Base-by-base conservation (phyloP, 2,797 vertebrate genomes). In the Spatula versicolor region DNA sequence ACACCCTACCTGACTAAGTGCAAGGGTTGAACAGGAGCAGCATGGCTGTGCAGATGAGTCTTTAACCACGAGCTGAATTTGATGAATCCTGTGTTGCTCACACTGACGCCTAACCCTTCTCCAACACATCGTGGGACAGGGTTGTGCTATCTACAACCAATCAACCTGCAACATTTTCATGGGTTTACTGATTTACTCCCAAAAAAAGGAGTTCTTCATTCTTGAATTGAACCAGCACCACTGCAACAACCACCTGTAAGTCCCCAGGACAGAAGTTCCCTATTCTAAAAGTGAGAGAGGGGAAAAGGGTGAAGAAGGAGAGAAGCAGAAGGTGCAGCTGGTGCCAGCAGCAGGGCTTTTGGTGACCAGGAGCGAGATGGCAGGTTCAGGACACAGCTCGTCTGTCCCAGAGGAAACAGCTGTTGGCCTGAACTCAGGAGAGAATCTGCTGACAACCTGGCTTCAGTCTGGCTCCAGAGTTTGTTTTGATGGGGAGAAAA, bases 21-120 rank as follows among this genome's bases (percentile, higher is more conserved):
- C 0, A 0, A 63, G 31, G 37, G 15, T 35, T 33, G 35, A 63
- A 45, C 26, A 80, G 39, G 46, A 59, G 9, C 28, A 80, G 68
- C n/a, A 28, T 0, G 0, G 41, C 3, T 11, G 12, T 11, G 22
- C 59, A 41, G 89, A 11, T 10, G 25, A 35, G 52, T 43, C 48
- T 64, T n/a, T 7, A 86, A 30, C 41, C 52, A 21, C 0, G 30
- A 87, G 33, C 14, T 1, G 16, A 74, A n/a, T 19, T 5, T 75
- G 54, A 52, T 6, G 54, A 85, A 21, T 7, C 25, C 13, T 14
- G 9, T 2, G 35, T 30, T 2, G 1, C 67, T 48, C 81, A 18
- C 41, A 6, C 3, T 45, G 67, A 76, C 79, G 50, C 5, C 31
- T 16, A 33, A 25, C 26, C 46, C 21, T 43, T 39, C 52, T 50